Conservation (phyloP, 2,113 vertebrate species). For the Pardalotus punctatus region DNA sequence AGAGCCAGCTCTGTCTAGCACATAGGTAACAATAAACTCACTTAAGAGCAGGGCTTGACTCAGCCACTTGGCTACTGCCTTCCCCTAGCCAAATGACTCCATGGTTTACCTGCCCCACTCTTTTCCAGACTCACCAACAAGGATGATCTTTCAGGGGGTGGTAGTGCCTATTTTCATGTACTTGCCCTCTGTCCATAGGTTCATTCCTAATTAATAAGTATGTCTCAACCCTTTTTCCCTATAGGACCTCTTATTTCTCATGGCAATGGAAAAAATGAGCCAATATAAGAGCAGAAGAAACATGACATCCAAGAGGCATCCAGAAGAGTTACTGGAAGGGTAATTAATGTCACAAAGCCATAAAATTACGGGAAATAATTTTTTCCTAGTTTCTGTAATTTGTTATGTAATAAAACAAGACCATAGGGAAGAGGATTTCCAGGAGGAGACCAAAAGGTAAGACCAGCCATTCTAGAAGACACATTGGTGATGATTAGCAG, state of each 20-base stretch:
- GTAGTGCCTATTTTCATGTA: not conserved
- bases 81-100: not conserved
- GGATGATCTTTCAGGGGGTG: not conserved
- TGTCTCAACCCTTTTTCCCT: not conserved
- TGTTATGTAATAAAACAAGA: not conserved
- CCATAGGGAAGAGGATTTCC: not conserved
- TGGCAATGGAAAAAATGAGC: not conserved
- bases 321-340: not conserved
- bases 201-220: not conserved
- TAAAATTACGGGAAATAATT: not conserved
- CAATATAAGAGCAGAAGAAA: not conserved
- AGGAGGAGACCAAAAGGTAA: not conserved
- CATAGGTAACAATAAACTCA: not conserved
- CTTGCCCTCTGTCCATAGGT: not conserved
- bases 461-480: not conserved
- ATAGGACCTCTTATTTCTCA: not conserved
- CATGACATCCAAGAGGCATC: not conserved
- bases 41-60: not conserved
- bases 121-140: not conserved
- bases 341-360: not conserved
- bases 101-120: not conserved
- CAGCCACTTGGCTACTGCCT: not conserved
- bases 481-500: not conserved
- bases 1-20: not conserved
- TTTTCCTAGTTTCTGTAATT: not conserved